Evolutionary conservation across 2,888 invertebrate species (phyloP), one percentile per base, ranked within the genome.

Genomic region (Mythimna impura): DNA sequence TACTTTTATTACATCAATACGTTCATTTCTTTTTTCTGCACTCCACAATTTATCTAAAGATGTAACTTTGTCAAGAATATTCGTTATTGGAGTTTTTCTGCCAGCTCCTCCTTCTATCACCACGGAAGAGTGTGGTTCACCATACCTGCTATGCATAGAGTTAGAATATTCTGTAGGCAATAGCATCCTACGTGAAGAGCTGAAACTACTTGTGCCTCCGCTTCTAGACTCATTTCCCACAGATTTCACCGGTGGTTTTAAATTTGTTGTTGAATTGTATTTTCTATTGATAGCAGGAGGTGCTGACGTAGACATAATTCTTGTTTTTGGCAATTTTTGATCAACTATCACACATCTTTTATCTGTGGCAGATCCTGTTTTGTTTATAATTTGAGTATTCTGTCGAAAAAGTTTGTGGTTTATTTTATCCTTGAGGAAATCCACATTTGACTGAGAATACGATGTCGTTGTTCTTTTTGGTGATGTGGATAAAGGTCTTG

Each of bases 401-500:
- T 96, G 95, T 79, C 96, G 92, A 3, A 96, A 95, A 52, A 97
- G 90, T 87, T 97, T 97, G 77, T 96, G 94, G 76, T 96, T 97
- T 74, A 97, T 96, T 93, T 97, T 97, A 72, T 97, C 97, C 87
- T 96, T 96, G 0, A 97, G 89, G 86, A 96, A 97, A 82, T 97
- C 97, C 0, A 97, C 97, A 87, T 97, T 97, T 0, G 97, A 93
- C 81, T 93, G 91, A 2, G 88, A 86, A 73, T 83, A 87, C 30
- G 86, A 92, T 47, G 92, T 90, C 14, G 94, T 91, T 22, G 90
- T 68, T 85, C 93, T 87, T 83, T 92, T 92, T 52, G 94, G 91
- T 10, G 94, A 91, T 67, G 89, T 88, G 34, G 95, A 93, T 14
- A 94, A 90, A 64, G 96, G 95, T 89, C 96, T 94, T 12, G 91